A percentile compares a stretch with the other conserved stretches of the same genome.
phyloP scores from a whole-genome alignment of 2,797 vertebrate species.

The Austrolebias charrua region DNA sequence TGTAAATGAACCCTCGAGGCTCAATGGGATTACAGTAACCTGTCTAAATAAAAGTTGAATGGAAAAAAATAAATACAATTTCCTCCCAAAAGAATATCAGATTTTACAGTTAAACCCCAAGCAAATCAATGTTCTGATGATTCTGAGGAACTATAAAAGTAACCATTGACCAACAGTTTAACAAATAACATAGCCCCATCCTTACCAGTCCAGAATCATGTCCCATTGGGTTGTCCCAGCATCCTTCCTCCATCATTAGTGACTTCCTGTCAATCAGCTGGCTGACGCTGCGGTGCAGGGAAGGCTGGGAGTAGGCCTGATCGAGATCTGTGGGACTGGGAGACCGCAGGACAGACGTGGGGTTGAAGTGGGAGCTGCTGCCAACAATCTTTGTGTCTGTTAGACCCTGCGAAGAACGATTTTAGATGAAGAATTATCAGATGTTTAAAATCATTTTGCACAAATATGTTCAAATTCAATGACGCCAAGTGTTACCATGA shows the following conservation, averaged over 20 bases:
- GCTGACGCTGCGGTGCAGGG: constrained; percentile 89
- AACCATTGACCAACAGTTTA: background rate
- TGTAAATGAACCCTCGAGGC: too few relatives aligned
- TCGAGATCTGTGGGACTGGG: constrained; percentile 81
- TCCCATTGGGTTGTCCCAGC: constrained; percentile 85
- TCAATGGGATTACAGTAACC: too few relatives aligned
- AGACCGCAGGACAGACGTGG: constrained; percentile 75
- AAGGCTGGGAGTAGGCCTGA: constrained; percentile 79
- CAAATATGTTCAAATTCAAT: background rate
- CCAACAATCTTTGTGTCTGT: constrained; percentile 83
- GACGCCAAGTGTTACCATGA: background rate
- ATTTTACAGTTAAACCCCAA: background rate
- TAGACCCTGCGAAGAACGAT: constrained; percentile 77
- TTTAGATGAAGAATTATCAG: background rate
- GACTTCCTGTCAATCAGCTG: constrained; percentile 91
- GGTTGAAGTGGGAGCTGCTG: constrained; percentile 73
- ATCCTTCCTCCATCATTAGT: constrained; percentile 75
- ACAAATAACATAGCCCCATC: constrained; percentile 1
- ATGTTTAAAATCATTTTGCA: constrained; percentile 1
- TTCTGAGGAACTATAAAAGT: background rate
- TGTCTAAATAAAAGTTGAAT: too few relatives aligned
- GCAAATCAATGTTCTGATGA: background rate
- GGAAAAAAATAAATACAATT: too few relatives aligned
- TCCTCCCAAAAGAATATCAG: too few relatives aligned
- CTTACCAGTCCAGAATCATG: constrained; percentile 80